Percentiles rank a stretch among this genome's conserved stretches.
Evolutionary conservation across 2,113 vertebrate species (phyloP).

Genomic region (Prionailurus bengalensis): DNA sequence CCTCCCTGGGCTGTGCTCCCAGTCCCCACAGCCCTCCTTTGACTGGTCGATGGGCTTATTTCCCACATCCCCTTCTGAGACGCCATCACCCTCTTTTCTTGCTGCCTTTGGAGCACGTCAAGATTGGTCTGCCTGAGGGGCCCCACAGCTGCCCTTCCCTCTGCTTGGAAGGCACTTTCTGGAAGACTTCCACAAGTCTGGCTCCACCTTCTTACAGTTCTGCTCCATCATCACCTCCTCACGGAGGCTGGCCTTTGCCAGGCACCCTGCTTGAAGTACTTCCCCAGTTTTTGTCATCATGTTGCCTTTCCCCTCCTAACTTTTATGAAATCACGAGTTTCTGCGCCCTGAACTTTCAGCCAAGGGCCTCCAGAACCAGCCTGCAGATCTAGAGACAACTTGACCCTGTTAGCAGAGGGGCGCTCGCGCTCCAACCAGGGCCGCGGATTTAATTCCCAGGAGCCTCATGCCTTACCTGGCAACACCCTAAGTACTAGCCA

Average conservation of each 20-base stretch:
- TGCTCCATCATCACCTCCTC: not conserved
- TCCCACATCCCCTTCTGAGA: not conserved
- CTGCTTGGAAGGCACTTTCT: not conserved
- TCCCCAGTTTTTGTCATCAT: not conserved
- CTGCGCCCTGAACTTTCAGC: not conserved
- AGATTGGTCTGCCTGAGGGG: not conserved
- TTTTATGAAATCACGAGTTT: not conserved
- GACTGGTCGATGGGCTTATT: too few relatives aligned
- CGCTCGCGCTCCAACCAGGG: too few relatives aligned
- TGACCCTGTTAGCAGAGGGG: not conserved
- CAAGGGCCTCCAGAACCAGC: not conserved
- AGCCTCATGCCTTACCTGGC: not conserved
- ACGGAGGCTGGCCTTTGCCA: not conserved
- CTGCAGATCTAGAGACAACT: fast-evolving
- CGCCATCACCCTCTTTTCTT: too few relatives aligned
- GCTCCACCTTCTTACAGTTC: not conserved
- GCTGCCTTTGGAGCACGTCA: not conserved
- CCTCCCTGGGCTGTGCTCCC: too few relatives aligned
- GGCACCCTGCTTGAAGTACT: not conserved
- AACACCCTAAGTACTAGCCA: fast-evolving
- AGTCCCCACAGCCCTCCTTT: too few relatives aligned
- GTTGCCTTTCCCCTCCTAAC: not conserved
- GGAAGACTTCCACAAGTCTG: not conserved
- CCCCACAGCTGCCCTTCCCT: too few relatives aligned
- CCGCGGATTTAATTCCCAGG: not conserved